phyloP scores from a whole-genome alignment of 2,113 vertebrate species.

The Ctenodactylus gundi region DNA sequence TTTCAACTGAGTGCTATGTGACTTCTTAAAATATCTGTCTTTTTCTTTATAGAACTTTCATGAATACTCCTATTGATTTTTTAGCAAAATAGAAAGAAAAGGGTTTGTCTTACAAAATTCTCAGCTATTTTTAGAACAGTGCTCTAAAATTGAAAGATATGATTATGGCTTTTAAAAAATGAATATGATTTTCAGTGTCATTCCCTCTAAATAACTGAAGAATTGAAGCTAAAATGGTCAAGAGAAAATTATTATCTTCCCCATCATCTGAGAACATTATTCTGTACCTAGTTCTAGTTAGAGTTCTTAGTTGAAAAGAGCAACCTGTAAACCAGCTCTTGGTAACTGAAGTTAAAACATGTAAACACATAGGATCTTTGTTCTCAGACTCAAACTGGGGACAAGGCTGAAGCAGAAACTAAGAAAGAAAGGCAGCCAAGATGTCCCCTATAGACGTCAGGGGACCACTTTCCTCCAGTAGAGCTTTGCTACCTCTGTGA shows the following conservation, averaged over 20 bases:
- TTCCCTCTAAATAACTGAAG: not conserved
- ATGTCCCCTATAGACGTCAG: not conserved
- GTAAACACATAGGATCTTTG: not conserved
- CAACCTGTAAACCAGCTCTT: not conserved
- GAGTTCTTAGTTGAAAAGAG: not conserved
- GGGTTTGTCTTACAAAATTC: not conserved
- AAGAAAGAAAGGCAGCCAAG: not conserved
- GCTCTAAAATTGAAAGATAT: constrained; percentile 7
- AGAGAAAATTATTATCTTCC: not conserved
- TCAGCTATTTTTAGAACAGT: constrained; percentile 50
- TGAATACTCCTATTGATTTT: constrained; percentile 48
- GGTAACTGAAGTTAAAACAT: not conserved
- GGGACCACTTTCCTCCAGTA: not conserved
- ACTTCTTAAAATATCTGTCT: constrained; percentile 64
- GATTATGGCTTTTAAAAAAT: not conserved
- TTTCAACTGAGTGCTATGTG: constrained; percentile 45
- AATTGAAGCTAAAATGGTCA: not conserved
- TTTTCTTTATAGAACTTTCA: constrained; percentile 26
- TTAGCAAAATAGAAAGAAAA: not conserved
- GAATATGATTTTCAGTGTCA: not conserved
- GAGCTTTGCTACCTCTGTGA: not conserved
- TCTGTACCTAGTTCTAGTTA: not conserved
- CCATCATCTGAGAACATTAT: not conserved
- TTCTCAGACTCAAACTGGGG: not conserved
- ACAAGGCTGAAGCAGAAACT: not conserved